Base-by-base conservation (phyloP, 2,113 vertebrate genomes). In the Thermophis baileyi region DNA sequence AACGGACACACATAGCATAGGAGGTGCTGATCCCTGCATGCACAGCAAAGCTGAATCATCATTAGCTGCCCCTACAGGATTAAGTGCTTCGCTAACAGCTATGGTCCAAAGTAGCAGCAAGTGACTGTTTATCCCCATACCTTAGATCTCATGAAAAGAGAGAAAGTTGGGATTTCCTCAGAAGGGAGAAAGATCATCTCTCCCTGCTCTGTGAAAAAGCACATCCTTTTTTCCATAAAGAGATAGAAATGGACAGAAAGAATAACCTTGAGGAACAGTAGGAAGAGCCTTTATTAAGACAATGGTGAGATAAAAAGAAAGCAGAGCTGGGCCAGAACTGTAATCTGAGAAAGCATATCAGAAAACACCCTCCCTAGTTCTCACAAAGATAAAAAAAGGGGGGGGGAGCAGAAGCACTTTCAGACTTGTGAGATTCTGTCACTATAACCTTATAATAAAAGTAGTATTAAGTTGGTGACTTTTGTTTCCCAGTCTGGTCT, bases 1-100 rank as follows among this genome's bases (percentile, higher is more conserved):
- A 99, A 1, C 97, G 98, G n/a, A 99, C 96, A 47, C 98, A 98
- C 90, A 99, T 96, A 0, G 98, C 98, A 0, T 98, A 98, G 0
- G 98, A 98, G 10, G 97, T 97, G 94, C 97, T 97, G 95, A 99
- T 98, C 91, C 98, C 98, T 99, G 51, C 94, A 53, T 85, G 87
- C 93, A 91, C 90, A 96, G 89, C 85, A 93, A 90, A 90, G 30
- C 0, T 50, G 6, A 40, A 63, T 50, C 44, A 49, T 25, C 88
- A 53, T 44, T 88, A 74, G 49, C 25, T 54, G 24, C 2, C 12
- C 3, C 22, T 27, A 51, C 22, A n/a, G n/a, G 60, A 25, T 30
- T 16, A 54, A 18, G 14, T 27, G 25, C 25, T 92, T 89, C 22
- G 14, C n/a, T 74, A 87, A 18, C 55, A 89, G 51, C 24, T 50